A percentile compares a stretch with the other conserved stretches of the same genome.
Conservation (phyloP, 1,140 invertebrate species). For the Drosophila repletoides region DNA sequence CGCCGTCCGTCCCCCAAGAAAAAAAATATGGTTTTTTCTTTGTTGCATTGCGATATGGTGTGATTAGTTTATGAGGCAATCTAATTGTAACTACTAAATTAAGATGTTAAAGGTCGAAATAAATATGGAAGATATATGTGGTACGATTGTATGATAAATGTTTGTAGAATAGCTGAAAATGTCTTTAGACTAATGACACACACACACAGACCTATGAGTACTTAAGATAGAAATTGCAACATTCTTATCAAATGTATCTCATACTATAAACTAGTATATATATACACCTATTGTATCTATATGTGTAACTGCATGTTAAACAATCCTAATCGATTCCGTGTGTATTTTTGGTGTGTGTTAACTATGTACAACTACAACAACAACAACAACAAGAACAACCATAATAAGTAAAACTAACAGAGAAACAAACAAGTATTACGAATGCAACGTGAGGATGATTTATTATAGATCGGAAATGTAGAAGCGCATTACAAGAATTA, state of each 20-base stretch:
- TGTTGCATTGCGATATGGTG: conserved; percentile 46
- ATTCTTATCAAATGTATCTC: conserved; percentile 51
- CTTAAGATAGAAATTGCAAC: conserved; percentile 9
- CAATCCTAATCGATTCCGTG: conserved; percentile 42
- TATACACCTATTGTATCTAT: conserved; percentile 13
- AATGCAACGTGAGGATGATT: not conserved
- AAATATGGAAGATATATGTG: conserved; percentile 37
- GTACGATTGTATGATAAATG: conserved; percentile 34
- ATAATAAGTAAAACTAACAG: conserved; percentile 11
- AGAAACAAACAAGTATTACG: conserved; percentile 3
- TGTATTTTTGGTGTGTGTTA: conserved; percentile 61
- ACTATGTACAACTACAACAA: conserved; percentile 45
- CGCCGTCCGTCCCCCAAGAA: conserved; percentile 59
- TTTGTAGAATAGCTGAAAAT: conserved; percentile 39
- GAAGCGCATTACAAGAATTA: too few relatives aligned
- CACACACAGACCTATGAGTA: conserved; percentile 9
- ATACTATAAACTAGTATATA: conserved; percentile 21
- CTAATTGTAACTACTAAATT: conserved; percentile 59
- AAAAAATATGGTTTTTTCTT: conserved; percentile 54
- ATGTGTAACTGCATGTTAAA: conserved; percentile 41
- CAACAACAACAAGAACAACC: conserved; percentile 2
- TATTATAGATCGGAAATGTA: conserved; percentile 11
- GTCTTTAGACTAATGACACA: conserved; percentile 21
- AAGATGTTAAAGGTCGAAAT: conserved; percentile 53
- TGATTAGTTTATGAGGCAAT: conserved; percentile 69